Evolutionary conservation across 2,797 vertebrate genomes (phyloP).

Genomic region (Phoeniculus purpureus): DNA sequence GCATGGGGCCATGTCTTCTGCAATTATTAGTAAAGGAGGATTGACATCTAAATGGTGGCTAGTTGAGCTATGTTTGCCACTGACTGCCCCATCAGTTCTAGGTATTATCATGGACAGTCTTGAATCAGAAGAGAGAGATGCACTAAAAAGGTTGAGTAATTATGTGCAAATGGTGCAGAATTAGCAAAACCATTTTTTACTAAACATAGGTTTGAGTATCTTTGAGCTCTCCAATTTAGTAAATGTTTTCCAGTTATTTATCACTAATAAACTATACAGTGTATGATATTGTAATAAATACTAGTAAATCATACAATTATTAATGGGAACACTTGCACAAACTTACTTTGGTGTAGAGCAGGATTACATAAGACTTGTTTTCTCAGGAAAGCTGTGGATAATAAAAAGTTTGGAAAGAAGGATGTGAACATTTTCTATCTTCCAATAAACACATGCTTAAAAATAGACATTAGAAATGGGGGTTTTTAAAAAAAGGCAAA

Average conservation of each 20-base stretch:
- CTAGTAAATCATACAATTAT: background rate
- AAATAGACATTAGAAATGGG: background rate
- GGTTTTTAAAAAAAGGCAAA: background rate
- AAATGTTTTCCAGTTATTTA: background rate
- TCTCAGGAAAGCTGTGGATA: background rate
- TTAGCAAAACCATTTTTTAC: background rate
- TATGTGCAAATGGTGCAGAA: background rate
- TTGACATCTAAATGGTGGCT: background rate
- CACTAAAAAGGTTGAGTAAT: background rate
- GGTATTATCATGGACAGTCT: background rate
- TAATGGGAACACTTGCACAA: background rate
- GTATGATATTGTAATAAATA: background rate
- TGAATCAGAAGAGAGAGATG: background rate
- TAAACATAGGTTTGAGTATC: background rate
- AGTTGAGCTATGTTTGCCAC: background rate
- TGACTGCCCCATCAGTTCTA: background rate
- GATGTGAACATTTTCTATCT: background rate
- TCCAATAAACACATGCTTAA: conserved; percentile 6
- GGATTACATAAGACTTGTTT: background rate
- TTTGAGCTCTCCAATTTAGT: background rate
- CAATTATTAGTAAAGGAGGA: background rate
- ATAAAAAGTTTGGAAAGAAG: background rate
- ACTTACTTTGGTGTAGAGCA: background rate
- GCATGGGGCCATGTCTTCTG: too few species aligned
- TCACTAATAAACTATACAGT: background rate